Evolutionary conservation across 2,888 invertebrate genomes (phyloP), one percentile per base, ranked within the genome.

Genomic region (Euzophera pinguis): DNA sequence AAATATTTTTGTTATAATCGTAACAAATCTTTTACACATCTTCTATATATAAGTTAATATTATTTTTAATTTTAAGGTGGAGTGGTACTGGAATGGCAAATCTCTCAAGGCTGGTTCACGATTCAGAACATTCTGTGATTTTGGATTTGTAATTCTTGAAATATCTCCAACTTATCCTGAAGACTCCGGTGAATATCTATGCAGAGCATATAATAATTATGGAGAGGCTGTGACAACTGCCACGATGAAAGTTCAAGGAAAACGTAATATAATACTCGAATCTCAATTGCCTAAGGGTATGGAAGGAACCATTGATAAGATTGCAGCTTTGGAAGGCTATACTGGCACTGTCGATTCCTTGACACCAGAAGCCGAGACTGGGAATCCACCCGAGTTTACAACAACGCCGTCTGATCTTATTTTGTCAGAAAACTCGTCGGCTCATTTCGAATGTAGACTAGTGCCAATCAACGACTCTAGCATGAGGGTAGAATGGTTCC

Each of bases 401-500:
- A 97, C 97, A 0, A 95, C 95, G 38, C 97, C 97, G 8, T 93
- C 95, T 35, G 97, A 98, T 84, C 92, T 96, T 56, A 93, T 95
- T 14, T 88, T 98, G 41, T 91, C 93, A 7, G 98, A 98, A 87
- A 97, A 97, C 72, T 94, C 95, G 4, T 91, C 97, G 56, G 98
- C 98, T 47, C 97, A 98, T 84, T 98, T 98, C 70, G 98, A 98
- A 84, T 97, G 97, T 71, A 93, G 96, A 53, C 87, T 98, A 53
- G 93, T 94, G 61, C 98, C 98, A 13, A 93, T 97, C 12, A 97
- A 97, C 71, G 98, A 98, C 81, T 95, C 97, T 4, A 97, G 96
- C 72, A 96, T 98, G 95, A 92, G 96, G 63, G 97, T 98, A 9
- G 98, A 99, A 85, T 99, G 99, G 99, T 99, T 94, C 93, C 98